Base-by-base conservation (phyloP, 2,888 invertebrate species). In the Panorpa germanica region DNA sequence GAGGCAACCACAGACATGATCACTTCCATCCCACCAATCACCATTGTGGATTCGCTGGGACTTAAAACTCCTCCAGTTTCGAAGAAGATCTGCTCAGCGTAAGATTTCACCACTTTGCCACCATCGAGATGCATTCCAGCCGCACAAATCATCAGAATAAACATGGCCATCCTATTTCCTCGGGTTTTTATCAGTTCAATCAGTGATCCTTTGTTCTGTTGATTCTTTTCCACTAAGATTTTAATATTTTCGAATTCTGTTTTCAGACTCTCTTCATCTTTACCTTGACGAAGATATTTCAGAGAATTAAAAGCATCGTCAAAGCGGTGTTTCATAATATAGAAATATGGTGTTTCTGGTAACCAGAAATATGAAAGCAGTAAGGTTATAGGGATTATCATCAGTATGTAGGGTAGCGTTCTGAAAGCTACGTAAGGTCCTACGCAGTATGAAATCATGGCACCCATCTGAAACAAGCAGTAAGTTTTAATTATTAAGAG, bases 331-430 rank as follows among this genome's bases (percentile, higher is more conserved):
- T 58, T 60, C 43, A 59, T 58, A 36, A 63, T 48, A 40, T 62
- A 57, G 45, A 58, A 65, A 40, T 67, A 61, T 11, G 73, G 72
- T 37, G 69, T 66, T 53, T 77, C 76, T 9, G 75, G 75, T 47
- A 74, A n/a, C n/a, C n/a, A n/a, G n/a, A n/a, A n/a, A n/a, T n/a
- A n/a, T n/a, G n/a, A n/a, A n/a, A n/a, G n/a, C 16, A 69, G 48
- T 41, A 67, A 64, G 20, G 63, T 39, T 21, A 68, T 47, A 7
- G 70, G 65, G 32, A 70, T 52, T 37, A 61, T 46, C 39, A 65
- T 51, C 44, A 66, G 68, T 45, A 66, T 58, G 32, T 53, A 52
- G 31, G 65, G 65, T 37, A 66, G 52, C 14, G 47, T 49, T 38
- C 50, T 52, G 52, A 68, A 66, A 37, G 61, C 51, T 25, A 61